These are phyloP conservation scores for Saguinus imperator DNA, from an alignment of 2,113 vertebrate genomes.

Conservation along the genomic window DNA sequence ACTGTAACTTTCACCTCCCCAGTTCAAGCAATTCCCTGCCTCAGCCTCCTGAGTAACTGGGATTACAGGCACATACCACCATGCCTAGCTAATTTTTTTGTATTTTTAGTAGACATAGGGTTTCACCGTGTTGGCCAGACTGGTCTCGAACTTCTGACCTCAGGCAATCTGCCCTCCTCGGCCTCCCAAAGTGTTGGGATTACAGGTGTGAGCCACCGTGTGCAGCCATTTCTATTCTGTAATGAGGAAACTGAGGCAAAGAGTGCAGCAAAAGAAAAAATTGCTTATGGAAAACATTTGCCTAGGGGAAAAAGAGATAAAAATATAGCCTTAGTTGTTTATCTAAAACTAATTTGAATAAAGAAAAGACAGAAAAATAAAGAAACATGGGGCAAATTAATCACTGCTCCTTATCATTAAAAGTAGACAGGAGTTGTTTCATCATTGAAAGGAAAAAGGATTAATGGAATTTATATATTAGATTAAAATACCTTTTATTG, in stretches of 20 bases:
- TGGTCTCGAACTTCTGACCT: too few relatives aligned
- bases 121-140: too few relatives aligned
- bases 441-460: background rate
- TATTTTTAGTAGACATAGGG: too few relatives aligned
- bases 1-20: too few relatives aligned
- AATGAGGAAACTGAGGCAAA: slow-evolving; percentile 63
- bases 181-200: too few relatives aligned
- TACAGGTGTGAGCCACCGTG: too few relatives aligned
- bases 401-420: background rate
- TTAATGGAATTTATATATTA: background rate
- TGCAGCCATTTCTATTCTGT: background rate
- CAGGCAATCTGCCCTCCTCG: too few relatives aligned
- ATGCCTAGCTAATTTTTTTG: too few relatives aligned
- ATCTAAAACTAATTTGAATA: slow-evolving; percentile 21
- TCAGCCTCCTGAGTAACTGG: too few relatives aligned
- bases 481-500: background rate
- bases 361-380: background rate
- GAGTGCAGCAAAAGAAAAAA: slow-evolving; percentile 4
- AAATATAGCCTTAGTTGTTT: background rate
- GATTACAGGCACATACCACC: too few relatives aligned
- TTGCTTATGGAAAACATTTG: background rate
- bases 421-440: background rate
- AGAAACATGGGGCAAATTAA: background rate
- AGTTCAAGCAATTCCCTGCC: too few relatives aligned
- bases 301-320: too few relatives aligned